Conservation (phyloP, 2,888 invertebrate species). For the Eustalomyia histrio region DNA sequence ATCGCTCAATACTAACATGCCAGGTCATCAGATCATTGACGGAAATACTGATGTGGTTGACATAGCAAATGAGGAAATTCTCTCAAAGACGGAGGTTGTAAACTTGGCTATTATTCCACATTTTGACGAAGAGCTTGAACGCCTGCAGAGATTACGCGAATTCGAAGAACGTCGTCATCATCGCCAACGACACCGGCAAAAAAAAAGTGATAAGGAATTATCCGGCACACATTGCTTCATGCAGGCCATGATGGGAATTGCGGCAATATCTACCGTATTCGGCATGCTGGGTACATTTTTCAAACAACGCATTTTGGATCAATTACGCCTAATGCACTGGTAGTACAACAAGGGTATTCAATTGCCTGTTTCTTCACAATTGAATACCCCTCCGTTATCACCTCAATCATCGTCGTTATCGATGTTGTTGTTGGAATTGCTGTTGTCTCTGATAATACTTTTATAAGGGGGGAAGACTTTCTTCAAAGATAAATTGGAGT, state of each 20-base stretch:
- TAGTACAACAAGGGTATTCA: conserved; percentile 79
- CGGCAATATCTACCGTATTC: conserved; percentile 79
- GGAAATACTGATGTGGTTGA: conserved; percentile 69
- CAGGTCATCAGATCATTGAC: conserved; percentile 57
- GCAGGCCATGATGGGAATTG: conserved; percentile 80
- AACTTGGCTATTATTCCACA: conserved; percentile 79
- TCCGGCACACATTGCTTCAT: conserved; percentile 79
- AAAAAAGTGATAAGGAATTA: conserved; percentile 77
- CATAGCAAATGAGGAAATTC: conserved; percentile 76
- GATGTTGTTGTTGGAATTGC: conserved; percentile 25
- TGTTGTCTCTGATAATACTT: conserved; percentile 24
- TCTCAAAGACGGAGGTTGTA: conserved; percentile 79
- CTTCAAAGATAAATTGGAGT: background rate
- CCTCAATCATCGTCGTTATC: background rate
- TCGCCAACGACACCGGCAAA: conserved; percentile 76
- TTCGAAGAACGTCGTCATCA: conserved; percentile 75
- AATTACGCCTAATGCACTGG: conserved; percentile 79
- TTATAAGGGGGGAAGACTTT: conserved; percentile 4
- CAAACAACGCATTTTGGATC: conserved; percentile 79
- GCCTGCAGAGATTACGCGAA: conserved; percentile 76
- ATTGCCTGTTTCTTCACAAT: conserved; percentile 58
- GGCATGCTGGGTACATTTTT: conserved; percentile 80
- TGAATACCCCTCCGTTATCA: conserved; percentile 69
- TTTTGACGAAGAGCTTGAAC: conserved; percentile 79
- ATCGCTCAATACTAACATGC: conserved; percentile 66